Evolutionary conservation across 2,888 invertebrate genomes (phyloP), one percentile per base, ranked within the genome.

Genomic region (Scaptomyza reducta): DNA sequence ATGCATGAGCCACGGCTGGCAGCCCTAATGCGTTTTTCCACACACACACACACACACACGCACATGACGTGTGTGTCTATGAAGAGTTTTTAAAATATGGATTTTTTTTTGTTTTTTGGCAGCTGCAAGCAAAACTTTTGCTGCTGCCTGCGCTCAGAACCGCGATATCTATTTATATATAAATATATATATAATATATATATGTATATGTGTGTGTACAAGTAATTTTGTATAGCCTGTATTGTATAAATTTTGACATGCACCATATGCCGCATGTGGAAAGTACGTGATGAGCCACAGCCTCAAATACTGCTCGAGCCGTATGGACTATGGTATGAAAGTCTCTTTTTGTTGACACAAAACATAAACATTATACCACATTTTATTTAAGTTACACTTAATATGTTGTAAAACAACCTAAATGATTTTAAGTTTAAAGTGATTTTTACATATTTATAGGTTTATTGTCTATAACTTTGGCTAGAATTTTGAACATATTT

Each of bases 211-310:
- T 50, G 49, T 41, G 66, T 46, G 49, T 29, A 50, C 51, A 57
- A 40, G 38, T 53, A 53, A 59, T 64, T 70, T 49, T 50, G 61
- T 61, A 57, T 55, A 22, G 49, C 41, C 41, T 51, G 62, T 76
- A 70, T 79, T 74, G 70, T 76, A 74, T 64, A 78, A 62, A 73
- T 70, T 79, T 74, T 79, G 74, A 76, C 79, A 74, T 76, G 77
- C 77, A 68, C 62, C 77, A 79, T 78, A 77, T 79, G 79, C 66
- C 64, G 73, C 70, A 51, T 73, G 76, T 76, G 61, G 63, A 70
- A 70, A 73, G 70, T 70, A 77, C 77, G 79, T 79, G 77, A 77
- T 79, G 79, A 74, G 76, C 76, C 27, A 27, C 50, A 59, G 67
- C 27, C 27, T 35, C 33, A 53, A 49, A 18, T 49, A 18, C 18